These are phyloP conservation scores for Myiozetetes cayanensis DNA, from an alignment of 2,113 vertebrate genomes.

Conservation along the genomic window DNA sequence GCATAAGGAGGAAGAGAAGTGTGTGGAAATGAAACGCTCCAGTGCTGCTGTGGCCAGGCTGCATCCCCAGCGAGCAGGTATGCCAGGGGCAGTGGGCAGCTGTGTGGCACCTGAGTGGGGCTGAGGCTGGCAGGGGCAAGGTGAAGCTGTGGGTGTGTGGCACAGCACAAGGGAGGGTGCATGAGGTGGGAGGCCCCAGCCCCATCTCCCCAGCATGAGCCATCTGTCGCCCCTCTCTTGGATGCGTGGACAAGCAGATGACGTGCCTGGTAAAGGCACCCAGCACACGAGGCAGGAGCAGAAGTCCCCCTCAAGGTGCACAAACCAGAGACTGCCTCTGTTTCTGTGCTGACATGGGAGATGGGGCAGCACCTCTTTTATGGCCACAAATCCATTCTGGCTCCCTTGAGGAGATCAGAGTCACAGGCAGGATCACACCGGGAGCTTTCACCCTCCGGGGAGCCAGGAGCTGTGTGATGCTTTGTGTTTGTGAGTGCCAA, in stretches of 20 bases:
- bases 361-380: not conserved
- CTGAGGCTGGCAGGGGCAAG: accelerated
- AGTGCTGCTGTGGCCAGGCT: not conserved
- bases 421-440: not conserved
- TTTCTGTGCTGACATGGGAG: not conserved
- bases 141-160: not conserved
- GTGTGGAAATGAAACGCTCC: not conserved
- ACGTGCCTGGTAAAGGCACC: accelerated
- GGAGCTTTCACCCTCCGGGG: not conserved
- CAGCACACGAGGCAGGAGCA: not conserved
- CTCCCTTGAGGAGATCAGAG: not conserved
- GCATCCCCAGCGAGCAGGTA: conserved; percentile 20
- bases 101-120: not conserved
- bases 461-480: not conserved
- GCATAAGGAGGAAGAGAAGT: not conserved
- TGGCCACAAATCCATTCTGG: not conserved
- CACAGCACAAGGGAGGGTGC: not conserved
- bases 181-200: accelerated
- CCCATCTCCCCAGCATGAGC: not conserved
- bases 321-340: not conserved
- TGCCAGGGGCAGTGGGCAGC: not conserved
- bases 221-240: not conserved
- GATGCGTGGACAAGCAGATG: not conserved
- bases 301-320: not conserved
- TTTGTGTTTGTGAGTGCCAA: not conserved